phyloP scores from a whole-genome alignment of 1,140 invertebrate genomes.

The Drosophila willistoni region DNA sequence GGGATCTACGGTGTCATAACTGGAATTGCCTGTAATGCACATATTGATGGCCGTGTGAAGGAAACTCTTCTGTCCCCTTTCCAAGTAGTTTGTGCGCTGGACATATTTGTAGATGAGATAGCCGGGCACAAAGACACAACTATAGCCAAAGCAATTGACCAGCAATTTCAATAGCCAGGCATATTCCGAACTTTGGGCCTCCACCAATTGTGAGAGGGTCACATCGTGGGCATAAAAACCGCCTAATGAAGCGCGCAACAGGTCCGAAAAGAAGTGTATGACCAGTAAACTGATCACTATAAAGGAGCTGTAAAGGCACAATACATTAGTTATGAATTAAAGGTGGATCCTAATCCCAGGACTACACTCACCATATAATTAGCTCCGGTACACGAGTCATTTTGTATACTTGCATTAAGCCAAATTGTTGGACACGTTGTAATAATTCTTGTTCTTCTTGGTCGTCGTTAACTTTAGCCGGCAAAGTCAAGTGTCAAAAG shows the following conservation, averaged over 20 bases:
- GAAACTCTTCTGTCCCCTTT: conserved; percentile 85
- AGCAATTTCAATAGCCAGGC: conserved; percentile 91
- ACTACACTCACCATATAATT: conserved; percentile 64
- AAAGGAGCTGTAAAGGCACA: conserved; percentile 49
- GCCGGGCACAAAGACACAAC: conserved; percentile 93
- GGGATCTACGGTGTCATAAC: conserved; percentile 44
- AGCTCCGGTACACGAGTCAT: conserved; percentile 75
- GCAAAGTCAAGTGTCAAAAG: conserved; percentile 71
- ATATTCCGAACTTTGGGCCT: conserved; percentile 83
- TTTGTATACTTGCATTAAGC: conserved; percentile 55
- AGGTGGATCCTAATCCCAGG: too few species aligned
- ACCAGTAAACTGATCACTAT: conserved; percentile 70
- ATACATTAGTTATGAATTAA: neutral
- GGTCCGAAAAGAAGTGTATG: conserved; percentile 78
- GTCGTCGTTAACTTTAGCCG: conserved; percentile 48
- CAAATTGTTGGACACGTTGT: conserved; percentile 32
- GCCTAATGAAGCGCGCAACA: conserved; percentile 62
- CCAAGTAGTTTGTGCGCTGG: conserved; percentile 91
- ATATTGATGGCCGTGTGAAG: conserved; percentile 85
- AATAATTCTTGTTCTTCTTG: conserved; percentile 22
- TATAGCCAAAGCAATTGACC: conserved; percentile 95
- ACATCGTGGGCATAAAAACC: conserved; percentile 61
- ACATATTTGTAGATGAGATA: conserved; percentile 93
- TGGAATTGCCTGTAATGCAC: conserved; percentile 86
- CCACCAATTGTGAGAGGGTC: conserved; percentile 78